These are phyloP conservation scores for Gallinago stenura DNA, from an alignment of 2,797 vertebrate genomes.

Conservation along the genomic window DNA sequence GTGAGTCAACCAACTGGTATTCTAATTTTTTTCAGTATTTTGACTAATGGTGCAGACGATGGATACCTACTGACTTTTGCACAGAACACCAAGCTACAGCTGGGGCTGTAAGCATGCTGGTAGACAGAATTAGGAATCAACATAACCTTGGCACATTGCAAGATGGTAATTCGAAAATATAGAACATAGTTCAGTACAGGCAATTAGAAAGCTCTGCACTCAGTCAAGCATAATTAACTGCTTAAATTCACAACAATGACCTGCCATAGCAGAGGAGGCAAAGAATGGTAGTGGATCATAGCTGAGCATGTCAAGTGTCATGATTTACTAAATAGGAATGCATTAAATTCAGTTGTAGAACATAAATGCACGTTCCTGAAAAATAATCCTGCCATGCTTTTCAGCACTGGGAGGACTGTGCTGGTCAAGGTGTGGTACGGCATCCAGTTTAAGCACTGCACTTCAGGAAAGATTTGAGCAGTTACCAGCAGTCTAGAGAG, in stretches of 20 bases:
- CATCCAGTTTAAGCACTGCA: not conserved
- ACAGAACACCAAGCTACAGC: not conserved
- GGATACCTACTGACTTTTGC: not conserved
- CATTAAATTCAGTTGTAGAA: not conserved
- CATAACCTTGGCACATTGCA: not conserved
- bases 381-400: not conserved
- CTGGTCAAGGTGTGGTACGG: not conserved
- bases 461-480: not conserved
- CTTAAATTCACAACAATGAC: not conserved
- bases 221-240: not conserved
- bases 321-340: not conserved
- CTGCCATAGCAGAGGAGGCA: not conserved
- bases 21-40: not conserved
- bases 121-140: not conserved
- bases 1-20: rapidly evolving
- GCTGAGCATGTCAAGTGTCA: not conserved
- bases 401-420: not conserved
- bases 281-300: not conserved
- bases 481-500: not conserved
- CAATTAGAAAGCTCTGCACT: not conserved
- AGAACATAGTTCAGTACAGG: not conserved
- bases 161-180: not conserved
- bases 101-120: not conserved
- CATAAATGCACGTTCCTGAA: not conserved
- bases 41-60: rapidly evolving